Evolutionary conservation across 2,888 invertebrate genomes (phyloP).

Genomic region (Hyppa rectilinea): DNA sequence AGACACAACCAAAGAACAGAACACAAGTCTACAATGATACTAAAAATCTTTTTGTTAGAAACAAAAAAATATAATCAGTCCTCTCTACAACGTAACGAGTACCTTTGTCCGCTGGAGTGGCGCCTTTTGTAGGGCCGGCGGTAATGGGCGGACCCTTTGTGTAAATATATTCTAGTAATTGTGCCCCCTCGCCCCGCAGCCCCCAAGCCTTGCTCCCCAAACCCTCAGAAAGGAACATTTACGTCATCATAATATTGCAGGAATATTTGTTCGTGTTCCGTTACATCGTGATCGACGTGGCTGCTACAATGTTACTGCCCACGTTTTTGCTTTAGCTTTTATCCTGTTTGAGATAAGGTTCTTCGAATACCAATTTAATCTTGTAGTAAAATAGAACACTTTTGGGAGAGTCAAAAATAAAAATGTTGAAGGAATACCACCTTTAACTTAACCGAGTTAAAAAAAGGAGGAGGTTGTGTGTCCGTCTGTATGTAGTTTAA

Average conservation of each 20-base stretch:
- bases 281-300: constrained; percentile 55
- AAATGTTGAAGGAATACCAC: neutral
- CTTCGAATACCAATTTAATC: neutral
- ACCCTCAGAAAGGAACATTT: constrained; percentile 62
- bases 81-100: constrained; percentile 77
- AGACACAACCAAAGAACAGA: constrained; percentile 26
- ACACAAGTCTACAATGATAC: constrained; percentile 61
- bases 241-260: constrained; percentile 66
- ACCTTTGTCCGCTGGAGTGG: constrained; percentile 77
- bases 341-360: constrained; percentile 30
- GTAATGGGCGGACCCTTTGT: constrained; percentile 76
- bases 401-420: neutral
- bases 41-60: constrained; percentile 78
- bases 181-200: constrained; percentile 60
- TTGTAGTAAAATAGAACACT: neutral
- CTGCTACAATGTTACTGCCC: constrained; percentile 44
- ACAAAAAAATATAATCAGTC: constrained; percentile 81
- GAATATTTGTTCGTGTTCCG: constrained; percentile 55
- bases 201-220: constrained; percentile 34
- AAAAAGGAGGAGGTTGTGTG: too few species aligned
- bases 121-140: constrained; percentile 69
- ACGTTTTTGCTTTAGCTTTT: constrained; percentile 39
- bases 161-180: constrained; percentile 79
- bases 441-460: too few species aligned
- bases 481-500: too few species aligned